Percentiles rank a stretch among this genome's conserved stretches.
Evolutionary conservation across 2,113 vertebrate species (phyloP).

Genomic region (Pangasianodon gigas): DNA sequence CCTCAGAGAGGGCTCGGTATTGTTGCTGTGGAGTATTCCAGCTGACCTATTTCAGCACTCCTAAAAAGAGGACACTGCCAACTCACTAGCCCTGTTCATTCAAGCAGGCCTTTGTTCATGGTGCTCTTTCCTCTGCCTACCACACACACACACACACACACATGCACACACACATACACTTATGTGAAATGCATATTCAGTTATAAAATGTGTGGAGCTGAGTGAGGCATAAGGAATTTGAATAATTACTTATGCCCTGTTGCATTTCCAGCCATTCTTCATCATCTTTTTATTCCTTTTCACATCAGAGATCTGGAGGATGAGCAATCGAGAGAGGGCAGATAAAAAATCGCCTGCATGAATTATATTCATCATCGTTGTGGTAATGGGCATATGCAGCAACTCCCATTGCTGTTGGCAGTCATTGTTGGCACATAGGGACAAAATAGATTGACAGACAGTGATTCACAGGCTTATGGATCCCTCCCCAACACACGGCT

Average conservation of each 20-base stretch:
- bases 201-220: constrained; percentile 16
- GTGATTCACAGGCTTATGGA: constrained; percentile 37
- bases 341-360: constrained; percentile 35
- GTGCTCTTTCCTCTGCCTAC: constrained; percentile 29
- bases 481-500: constrained; percentile 25
- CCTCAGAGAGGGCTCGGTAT: constrained; percentile 34
- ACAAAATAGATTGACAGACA: constrained; percentile 51
- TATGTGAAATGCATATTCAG: constrained; percentile 19
- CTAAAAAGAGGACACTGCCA: constrained; percentile 54
- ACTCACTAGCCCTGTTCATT: constrained; percentile 45
- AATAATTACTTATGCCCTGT: constrained; percentile 38
- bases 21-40: constrained; percentile 45
- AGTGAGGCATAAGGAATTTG: constrained; percentile 26
- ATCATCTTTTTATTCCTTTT: not conserved
- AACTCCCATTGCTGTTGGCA: constrained; percentile 38
- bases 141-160: constrained; percentile 41
- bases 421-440: constrained; percentile 43
- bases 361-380: constrained; percentile 45
- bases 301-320: constrained; percentile 29
- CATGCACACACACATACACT: constrained; percentile 7
- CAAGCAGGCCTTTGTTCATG: constrained; percentile 34
- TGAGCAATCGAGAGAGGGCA: constrained; percentile 14
- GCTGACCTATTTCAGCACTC: constrained; percentile 54
- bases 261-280: constrained; percentile 14
- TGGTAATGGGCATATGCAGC: constrained; percentile 43